Evolutionary conservation across 2,113 vertebrate species (phyloP).

Genomic region (Ceyx cyanopectus): DNA sequence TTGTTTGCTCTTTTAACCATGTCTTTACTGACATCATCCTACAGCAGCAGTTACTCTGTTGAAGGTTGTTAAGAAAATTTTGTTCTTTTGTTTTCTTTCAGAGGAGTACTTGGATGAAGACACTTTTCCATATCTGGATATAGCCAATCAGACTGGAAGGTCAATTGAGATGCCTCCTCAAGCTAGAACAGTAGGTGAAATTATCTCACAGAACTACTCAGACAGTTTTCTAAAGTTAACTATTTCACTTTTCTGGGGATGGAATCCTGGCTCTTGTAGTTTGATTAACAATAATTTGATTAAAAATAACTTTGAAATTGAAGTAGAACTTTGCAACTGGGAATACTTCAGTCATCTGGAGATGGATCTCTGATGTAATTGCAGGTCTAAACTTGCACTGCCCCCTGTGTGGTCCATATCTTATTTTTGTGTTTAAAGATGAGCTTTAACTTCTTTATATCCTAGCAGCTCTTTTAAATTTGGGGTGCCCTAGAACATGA

Average conservation of each 20-base stretch:
- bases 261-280: background rate
- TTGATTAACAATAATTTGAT: background rate
- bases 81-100: slow-evolving; percentile 54
- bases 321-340: background rate
- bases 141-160: slow-evolving; percentile 94
- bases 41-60: background rate
- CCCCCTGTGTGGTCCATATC: background rate
- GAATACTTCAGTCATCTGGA: background rate
- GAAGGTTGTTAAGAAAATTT: background rate
- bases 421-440: background rate
- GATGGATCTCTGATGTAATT: background rate
- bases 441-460: background rate
- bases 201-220: background rate
- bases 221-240: background rate
- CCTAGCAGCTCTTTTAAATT: background rate
- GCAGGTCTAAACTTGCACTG: background rate
- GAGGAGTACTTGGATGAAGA: slow-evolving; percentile 85
- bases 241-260: background rate
- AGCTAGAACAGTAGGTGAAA: slow-evolving; percentile 86
- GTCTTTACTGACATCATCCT: background rate
- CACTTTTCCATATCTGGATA: slow-evolving; percentile 87
- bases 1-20: background rate
- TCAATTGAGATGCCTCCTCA: slow-evolving; percentile 85
- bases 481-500: background rate
- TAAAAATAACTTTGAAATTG: background rate